phyloP scores from a whole-genome alignment of 2,888 invertebrate genomes.

The Hypsopygia costalis region DNA sequence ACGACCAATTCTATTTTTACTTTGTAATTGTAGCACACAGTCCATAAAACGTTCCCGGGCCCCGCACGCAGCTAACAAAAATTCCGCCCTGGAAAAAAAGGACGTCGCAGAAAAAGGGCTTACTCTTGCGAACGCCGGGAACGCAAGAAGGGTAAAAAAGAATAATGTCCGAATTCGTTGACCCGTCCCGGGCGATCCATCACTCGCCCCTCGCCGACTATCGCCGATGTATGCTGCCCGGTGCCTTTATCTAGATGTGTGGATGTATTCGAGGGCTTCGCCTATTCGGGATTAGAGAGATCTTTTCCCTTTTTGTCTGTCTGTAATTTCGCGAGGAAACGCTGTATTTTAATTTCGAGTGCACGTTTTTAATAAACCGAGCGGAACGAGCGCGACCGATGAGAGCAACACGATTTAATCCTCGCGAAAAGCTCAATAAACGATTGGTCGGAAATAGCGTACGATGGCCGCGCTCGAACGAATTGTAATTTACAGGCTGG shows the following conservation, averaged over 20 bases:
- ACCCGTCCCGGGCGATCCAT: constrained; percentile 81
- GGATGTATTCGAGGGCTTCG: constrained; percentile 55
- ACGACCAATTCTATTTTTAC: constrained; percentile 74
- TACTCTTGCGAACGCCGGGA: constrained; percentile 71
- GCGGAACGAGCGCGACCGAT: constrained; percentile 22
- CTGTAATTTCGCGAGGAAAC: constrained; percentile 35
- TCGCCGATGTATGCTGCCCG: constrained; percentile 59
- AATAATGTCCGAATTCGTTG: constrained; percentile 82
- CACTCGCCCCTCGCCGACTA: constrained; percentile 72
- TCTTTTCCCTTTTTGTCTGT: constrained; percentile 46
- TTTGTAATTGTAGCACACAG: constrained; percentile 74
- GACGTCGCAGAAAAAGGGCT: constrained; percentile 78
- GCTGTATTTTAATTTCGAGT: constrained; percentile 24
- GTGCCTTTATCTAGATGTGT: constrained; percentile 63
- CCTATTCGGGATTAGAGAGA: constrained; percentile 65
- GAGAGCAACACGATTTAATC: constrained; percentile 36
- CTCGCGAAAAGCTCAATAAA: constrained; percentile 63
- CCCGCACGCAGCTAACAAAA: constrained; percentile 54
- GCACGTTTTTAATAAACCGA: constrained; percentile 29
- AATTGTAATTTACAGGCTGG: constrained; percentile 73
- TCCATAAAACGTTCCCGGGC: constrained; percentile 69
- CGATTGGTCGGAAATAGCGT: constrained; percentile 54
- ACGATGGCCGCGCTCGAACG: constrained; percentile 50
- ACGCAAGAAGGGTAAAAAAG: constrained; percentile 81
- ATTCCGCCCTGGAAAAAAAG: constrained; percentile 70